Percentiles rank a stretch among this genome's conserved stretches.
These are phyloP conservation scores for Dromaius novaehollandiae DNA, from an alignment of 2,113 vertebrate species.

Conservation along the genomic window DNA sequence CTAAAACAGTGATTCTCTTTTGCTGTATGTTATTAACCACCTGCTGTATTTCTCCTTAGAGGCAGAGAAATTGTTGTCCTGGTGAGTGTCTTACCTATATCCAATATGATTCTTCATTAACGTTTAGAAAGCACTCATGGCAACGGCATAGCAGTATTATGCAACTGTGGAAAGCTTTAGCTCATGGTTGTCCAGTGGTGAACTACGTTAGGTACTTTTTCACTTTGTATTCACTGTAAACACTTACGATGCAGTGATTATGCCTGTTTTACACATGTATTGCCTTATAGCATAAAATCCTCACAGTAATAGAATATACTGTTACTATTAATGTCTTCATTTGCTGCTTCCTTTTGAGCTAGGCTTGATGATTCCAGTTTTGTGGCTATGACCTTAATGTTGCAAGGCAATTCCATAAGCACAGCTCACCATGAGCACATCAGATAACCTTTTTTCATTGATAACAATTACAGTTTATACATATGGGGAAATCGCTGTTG, in stretches of 20 bases:
- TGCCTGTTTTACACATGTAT: not conserved
- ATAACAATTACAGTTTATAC: not conserved
- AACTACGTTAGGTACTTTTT: not conserved
- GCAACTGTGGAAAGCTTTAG: not conserved
- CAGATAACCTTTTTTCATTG: not conserved
- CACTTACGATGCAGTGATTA: not conserved
- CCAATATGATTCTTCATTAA: not conserved
- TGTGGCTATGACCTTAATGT: not conserved
- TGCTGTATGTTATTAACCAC: not conserved
- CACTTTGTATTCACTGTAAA: not conserved
- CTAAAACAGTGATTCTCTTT: not conserved
- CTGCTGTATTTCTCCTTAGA: not conserved
- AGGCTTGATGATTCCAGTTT: not conserved
- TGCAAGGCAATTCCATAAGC: not conserved
- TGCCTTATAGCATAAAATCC: not conserved
- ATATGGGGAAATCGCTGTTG: not conserved
- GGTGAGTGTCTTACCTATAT: not conserved
- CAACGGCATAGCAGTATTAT: not conserved
- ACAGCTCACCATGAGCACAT: not conserved
- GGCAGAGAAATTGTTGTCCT: not conserved
- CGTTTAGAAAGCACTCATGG: not conserved
- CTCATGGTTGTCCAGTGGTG: not conserved
- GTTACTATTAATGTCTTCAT: not conserved
- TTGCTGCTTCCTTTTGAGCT: conserved; percentile 10
- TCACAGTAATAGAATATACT: not conserved